A percentile compares a stretch with the other conserved stretches of the same genome.
phyloP scores from a whole-genome alignment of 2,888 invertebrate species.

The Linnaemya tessellans region DNA sequence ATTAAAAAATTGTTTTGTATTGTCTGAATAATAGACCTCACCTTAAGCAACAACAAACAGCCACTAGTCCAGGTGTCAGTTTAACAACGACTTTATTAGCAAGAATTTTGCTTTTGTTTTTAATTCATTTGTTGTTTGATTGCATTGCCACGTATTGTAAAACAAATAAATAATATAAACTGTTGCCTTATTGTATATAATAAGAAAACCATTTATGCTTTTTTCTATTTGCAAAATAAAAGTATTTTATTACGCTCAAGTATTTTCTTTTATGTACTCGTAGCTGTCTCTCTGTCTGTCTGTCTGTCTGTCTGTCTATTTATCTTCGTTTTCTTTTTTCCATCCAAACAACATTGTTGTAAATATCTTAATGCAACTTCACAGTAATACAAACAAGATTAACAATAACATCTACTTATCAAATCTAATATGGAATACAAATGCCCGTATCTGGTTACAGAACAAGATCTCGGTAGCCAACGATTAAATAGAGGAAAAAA shows the following conservation, averaged over 20 bases:
- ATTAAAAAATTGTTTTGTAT: background rate
- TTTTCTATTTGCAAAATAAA: background rate
- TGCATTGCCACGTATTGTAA: conserved; percentile 17
- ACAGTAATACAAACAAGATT: conserved; percentile 26
- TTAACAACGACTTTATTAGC: conserved; percentile 69
- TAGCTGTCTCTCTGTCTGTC: too few species aligned
- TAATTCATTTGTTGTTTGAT: conserved; percentile 25
- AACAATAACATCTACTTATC: conserved; percentile 52
- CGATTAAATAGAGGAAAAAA: conserved; percentile 41
- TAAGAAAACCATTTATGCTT: background rate
- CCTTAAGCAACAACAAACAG: conserved; percentile 63
- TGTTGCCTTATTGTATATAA: conserved; percentile 3
- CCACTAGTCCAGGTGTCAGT: conserved; percentile 68
- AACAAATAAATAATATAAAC: conserved; percentile 32
- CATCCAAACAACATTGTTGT: conserved; percentile 38
- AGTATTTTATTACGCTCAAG: conserved; percentile 41
- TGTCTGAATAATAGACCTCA: conserved; percentile 68
- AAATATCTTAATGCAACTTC: conserved; percentile 46
- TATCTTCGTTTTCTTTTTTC: conserved; percentile 11
- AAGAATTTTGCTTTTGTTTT: conserved; percentile 62
- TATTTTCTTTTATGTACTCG: conserved; percentile 27
- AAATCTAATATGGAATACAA: conserved; percentile 54
- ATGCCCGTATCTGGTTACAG: conserved; percentile 57
- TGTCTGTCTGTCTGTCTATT: too few species aligned
- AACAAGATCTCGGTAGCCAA: conserved; percentile 46